Base-by-base conservation (phyloP, 2,888 invertebrate genomes). In the Chloroclystis v-ata region DNA sequence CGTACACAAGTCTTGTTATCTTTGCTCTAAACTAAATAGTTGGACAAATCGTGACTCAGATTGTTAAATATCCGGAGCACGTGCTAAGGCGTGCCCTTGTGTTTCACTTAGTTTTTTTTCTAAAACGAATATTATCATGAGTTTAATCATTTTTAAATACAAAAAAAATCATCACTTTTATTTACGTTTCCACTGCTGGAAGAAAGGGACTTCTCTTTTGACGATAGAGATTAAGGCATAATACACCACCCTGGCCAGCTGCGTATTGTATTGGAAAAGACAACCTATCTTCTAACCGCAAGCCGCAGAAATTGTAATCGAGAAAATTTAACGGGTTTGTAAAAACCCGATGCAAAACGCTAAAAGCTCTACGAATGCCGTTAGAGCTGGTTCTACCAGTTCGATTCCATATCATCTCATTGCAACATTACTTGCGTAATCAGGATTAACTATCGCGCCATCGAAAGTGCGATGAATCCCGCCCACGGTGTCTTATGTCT, bases 31-130 rank as follows among this genome's bases (percentile, higher is more conserved):
- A 75, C 74, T 74, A 77, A 77, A 77, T 75, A 78, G 71, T 75
- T 69, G 65, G 67, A 72, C 67, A 56, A 72, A 78, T 79, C 82
- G 81, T 82, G 82, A 72, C 69, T 55, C 52, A 76, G 74, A 77
- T 79, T 69, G 62, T 59, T 60, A 54, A 59, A 61, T 68, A 77
- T 67, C 67, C 52, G 50, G 48, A 62, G 60, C 60, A 57, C 61
- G 63, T 57, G 65, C 62, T 57, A 59, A 68, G 75, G 76, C 65
- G 78, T 78, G 80, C 65, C 66, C 55, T 29, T 41, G 29, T 69
- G 55, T 24, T 20, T 16, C 16, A 20, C 3, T 16, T 14, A 2
- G 2, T 33, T 32, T 9, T n/a, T 32, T 4, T 5, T 5, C 2
- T 4, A 20, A 20, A 20, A 20, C 20, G 3, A 20, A 20, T 2